Percentiles rank a stretch among this genome's conserved stretches.
Conservation (phyloP, 1,140 invertebrate genomes). For the Drosophila sturtevanti region DNA sequence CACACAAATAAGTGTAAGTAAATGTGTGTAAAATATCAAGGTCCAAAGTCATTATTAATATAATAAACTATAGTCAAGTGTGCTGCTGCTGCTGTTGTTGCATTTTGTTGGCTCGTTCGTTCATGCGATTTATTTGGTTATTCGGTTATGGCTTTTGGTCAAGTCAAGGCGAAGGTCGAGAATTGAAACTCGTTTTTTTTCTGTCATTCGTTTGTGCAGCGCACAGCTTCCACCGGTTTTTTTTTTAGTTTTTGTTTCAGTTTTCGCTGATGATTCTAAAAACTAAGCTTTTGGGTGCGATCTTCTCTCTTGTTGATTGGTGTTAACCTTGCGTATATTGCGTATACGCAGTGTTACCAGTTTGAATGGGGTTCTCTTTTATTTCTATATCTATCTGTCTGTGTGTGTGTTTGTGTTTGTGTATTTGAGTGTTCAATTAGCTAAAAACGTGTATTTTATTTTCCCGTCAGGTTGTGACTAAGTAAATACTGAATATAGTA, state of each 20-base stretch:
- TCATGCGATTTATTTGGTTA: slow-evolving; percentile 19
- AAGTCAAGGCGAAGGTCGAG: slow-evolving; percentile 52
- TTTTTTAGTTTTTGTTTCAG: slow-evolving; percentile 1
- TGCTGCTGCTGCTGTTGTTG: background rate
- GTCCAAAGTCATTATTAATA: slow-evolving; percentile 21
- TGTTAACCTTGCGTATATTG: slow-evolving; percentile 57
- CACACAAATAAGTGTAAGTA: no score
- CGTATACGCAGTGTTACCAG: slow-evolving; percentile 48
- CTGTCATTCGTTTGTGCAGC: no score
- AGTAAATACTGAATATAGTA: slow-evolving; percentile 45
- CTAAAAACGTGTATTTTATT: slow-evolving; percentile 32
- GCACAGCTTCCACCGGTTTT: slow-evolving; percentile 58
- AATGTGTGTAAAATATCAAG: slow-evolving; percentile 23
- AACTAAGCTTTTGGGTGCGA: slow-evolving; percentile 37
- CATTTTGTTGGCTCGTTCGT: slow-evolving; percentile 19
- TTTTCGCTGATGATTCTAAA: slow-evolving; percentile 36
- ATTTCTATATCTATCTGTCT: background rate
- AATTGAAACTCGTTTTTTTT: slow-evolving; percentile 34
- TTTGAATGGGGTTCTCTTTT: slow-evolving; percentile 21
- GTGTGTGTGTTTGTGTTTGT: slow-evolving; percentile 14
- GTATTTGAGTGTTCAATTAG: slow-evolving; percentile 55
- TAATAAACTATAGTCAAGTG: background rate
- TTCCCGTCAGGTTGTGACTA: slow-evolving; percentile 19
- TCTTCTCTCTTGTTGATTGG: slow-evolving; percentile 10
- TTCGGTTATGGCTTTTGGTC: slow-evolving; percentile 33